Percentiles rank a stretch among this genome's conserved stretches.
Conservation (phyloP, 2,888 invertebrate genomes). For the Hoplodrina blanda region DNA sequence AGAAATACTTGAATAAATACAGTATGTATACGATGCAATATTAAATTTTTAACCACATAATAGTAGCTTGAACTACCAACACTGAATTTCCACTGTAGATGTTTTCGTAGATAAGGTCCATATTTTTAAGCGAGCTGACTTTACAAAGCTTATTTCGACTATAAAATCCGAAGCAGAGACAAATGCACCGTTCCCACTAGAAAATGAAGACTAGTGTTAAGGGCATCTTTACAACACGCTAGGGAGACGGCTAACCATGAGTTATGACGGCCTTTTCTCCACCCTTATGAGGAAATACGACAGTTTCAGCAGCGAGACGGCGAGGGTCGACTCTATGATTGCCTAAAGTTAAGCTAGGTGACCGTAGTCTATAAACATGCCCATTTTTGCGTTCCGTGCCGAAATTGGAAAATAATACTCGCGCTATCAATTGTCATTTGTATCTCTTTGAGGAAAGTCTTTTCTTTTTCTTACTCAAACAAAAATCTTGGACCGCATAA, state of each 20-base stretch:
- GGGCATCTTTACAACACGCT: conserved; percentile 89
- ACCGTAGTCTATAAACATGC: conserved; percentile 67
- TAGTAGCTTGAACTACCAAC: conserved; percentile 19
- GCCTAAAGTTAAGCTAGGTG: conserved; percentile 80
- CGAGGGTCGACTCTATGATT: conserved; percentile 84
- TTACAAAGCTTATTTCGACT: conserved; percentile 58
- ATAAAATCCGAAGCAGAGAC: conserved; percentile 72
- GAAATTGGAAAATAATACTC: conserved; percentile 53
- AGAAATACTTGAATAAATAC: conserved; percentile 34
- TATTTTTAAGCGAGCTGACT: conserved; percentile 45
- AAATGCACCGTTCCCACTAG: conserved; percentile 80
- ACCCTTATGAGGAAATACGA: conserved; percentile 90
- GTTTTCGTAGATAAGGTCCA: conserved; percentile 51
- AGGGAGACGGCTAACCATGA: conserved; percentile 87
- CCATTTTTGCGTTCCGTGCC: conserved; percentile 51
- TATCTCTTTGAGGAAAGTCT: conserved; percentile 20
- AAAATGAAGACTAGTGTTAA: conserved; percentile 90
- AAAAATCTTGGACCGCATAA: neutral
- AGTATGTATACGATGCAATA: conserved; percentile 21
- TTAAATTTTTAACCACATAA: conserved; percentile 37
- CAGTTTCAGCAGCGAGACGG: conserved; percentile 82
- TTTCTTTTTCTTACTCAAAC: conserved; percentile 18
- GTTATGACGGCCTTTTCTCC: conserved; percentile 88
- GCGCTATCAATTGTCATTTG: conserved; percentile 55
- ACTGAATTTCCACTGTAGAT: conserved; percentile 41